A percentile compares a stretch with the other conserved stretches of the same genome.
These are phyloP conservation scores for Echinometra lucunter DNA, from an alignment of 53 echinoderm and acorn worm species.

Conservation along the genomic window DNA sequence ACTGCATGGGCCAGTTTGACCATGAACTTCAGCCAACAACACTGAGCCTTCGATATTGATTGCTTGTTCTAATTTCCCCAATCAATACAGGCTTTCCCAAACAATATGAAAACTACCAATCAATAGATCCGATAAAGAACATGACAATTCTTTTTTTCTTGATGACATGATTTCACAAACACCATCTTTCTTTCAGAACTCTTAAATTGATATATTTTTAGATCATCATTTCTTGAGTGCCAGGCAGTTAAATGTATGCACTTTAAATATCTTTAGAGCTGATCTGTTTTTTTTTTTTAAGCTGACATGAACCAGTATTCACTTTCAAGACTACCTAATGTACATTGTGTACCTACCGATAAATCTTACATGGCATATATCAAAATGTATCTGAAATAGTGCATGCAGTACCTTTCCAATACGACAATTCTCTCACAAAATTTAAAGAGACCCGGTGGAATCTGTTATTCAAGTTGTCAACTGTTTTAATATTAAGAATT, in stretches of 20 bases:
- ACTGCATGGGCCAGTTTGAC: background rate
- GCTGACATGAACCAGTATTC: too few species aligned
- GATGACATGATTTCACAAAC: background rate
- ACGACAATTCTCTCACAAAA: too few species aligned
- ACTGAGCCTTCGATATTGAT: background rate
- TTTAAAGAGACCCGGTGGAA: too few species aligned
- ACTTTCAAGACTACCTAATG: too few species aligned
- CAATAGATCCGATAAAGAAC: background rate
- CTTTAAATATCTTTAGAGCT: too few species aligned
- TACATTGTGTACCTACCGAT: too few species aligned
- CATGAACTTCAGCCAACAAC: slow-evolving; percentile 1
- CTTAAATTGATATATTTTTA: background rate
- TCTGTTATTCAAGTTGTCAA: too few species aligned
- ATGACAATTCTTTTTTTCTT: background rate
- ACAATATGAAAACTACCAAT: background rate
- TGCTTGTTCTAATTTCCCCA: background rate
- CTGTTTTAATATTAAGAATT: too few species aligned
- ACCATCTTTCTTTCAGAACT: background rate
- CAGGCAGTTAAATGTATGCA: background rate
- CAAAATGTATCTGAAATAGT: too few species aligned
- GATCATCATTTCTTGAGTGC: background rate
- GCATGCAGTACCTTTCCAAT: too few species aligned
- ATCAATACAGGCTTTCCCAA: slow-evolving; percentile 15
- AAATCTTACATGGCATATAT: too few species aligned
- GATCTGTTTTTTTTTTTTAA: too few species aligned